Percentiles rank a stretch among this genome's conserved stretches.
phyloP scores from a whole-genome alignment of 2,888 invertebrate species.

The Patella depressa region DNA sequence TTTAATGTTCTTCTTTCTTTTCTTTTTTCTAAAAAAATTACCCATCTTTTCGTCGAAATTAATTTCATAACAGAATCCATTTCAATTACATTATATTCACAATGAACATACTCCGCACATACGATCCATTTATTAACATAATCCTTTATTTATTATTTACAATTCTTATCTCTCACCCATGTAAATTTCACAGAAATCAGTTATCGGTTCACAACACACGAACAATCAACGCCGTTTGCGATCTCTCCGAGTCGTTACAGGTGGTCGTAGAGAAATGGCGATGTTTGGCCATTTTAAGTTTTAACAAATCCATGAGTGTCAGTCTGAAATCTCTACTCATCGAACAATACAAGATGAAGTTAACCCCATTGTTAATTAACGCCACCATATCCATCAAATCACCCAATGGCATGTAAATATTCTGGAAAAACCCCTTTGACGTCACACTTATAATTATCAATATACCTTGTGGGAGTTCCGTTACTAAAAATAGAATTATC shows the following conservation, averaged over 20 bases:
- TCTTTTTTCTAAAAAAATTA: too few relatives aligned
- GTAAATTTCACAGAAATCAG: too few relatives aligned
- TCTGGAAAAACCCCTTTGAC: conserved; percentile 78
- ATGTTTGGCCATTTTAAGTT: conserved; percentile 12
- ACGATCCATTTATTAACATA: too few relatives aligned
- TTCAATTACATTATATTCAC: too few relatives aligned
- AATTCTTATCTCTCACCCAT: too few relatives aligned
- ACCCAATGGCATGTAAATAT: conserved; percentile 75
- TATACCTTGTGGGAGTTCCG: conserved; percentile 87
- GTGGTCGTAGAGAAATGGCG: conserved; percentile 5
- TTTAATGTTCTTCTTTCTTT: too few relatives aligned
- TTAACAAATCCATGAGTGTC: conserved; percentile 64
- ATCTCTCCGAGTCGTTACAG: conserved; percentile 21
- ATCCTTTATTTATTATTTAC: too few relatives aligned
- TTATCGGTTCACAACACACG: conserved; percentile 9
- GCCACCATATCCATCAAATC: conserved; percentile 93
- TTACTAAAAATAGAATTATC: conserved; percentile 86
- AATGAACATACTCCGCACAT: too few relatives aligned
- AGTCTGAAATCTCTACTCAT: conserved; percentile 92
- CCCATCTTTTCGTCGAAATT: too few relatives aligned
- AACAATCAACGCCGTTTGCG: conserved; percentile 29
- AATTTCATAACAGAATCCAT: too few relatives aligned
- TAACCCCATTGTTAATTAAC: conserved; percentile 90
- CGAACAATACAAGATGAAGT: conserved; percentile 92
- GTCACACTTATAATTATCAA: conserved; percentile 82